Evolutionary conservation across 2,888 invertebrate genomes (phyloP).

Genomic region (Acleris sparsana): DNA sequence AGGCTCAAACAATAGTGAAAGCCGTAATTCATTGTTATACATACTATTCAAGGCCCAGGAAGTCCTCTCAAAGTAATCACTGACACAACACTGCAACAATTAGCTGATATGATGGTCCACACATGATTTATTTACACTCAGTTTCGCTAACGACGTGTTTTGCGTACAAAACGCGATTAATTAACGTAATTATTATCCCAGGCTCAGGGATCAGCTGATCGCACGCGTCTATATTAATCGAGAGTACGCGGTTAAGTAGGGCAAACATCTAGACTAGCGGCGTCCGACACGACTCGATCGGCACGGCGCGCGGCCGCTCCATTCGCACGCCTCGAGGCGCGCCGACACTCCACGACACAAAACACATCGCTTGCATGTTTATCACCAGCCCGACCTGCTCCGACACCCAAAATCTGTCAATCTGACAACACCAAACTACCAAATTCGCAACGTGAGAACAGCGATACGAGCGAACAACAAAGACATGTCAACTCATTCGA

Average conservation of each 20-base stretch:
- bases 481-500: slow-evolving; percentile 73
- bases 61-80: slow-evolving; percentile 26
- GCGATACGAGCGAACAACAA: slow-evolving; percentile 68
- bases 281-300: slow-evolving; percentile 39
- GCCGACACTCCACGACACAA: slow-evolving; percentile 54
- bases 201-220: slow-evolving; percentile 79
- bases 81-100: slow-evolving; percentile 28
- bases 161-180: slow-evolving; percentile 43
- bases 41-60: slow-evolving; percentile 36
- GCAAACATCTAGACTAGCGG: slow-evolving; percentile 71
- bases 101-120: slow-evolving; percentile 1
- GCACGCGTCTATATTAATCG: slow-evolving; percentile 78
- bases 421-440: slow-evolving; percentile 58
- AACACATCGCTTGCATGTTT: slow-evolving; percentile 52
- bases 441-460: slow-evolving; percentile 60
- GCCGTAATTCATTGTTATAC: slow-evolving; percentile 34
- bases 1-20: slow-evolving; percentile 40
- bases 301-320: slow-evolving; percentile 51
- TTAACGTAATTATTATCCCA: slow-evolving; percentile 55
- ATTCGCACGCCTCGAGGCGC: slow-evolving; percentile 56
- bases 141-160: slow-evolving; percentile 24
- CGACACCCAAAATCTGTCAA: slow-evolving; percentile 61
- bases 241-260: slow-evolving; percentile 78
- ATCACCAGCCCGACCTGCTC: slow-evolving; percentile 55
- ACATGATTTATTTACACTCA: slow-evolving; percentile 30